Conservation (phyloP, 2,888 invertebrate genomes). For the Chironomus riparius region DNA sequence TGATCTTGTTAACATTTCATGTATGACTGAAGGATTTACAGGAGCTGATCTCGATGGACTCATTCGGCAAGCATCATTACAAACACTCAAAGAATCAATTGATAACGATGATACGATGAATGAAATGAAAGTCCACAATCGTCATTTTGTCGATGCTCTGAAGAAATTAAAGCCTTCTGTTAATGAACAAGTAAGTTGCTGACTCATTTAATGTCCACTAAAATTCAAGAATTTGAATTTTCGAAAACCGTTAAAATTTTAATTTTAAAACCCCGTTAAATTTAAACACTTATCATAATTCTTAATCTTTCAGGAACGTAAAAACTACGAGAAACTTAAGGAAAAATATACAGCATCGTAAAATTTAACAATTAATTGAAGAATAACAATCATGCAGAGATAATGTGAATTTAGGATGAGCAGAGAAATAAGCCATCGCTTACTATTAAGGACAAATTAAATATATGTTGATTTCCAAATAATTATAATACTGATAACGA, state of each 20-base stretch:
- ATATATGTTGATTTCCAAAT: not conserved
- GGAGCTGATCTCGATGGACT: conserved; percentile 91
- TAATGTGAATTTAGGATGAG: too few relatives aligned
- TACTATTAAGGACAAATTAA: not conserved
- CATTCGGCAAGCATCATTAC: conserved; percentile 76
- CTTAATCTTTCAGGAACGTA: conserved; percentile 50
- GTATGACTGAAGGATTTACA: conserved; percentile 67
- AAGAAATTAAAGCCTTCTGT: conserved; percentile 81
- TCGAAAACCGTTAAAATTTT: too few relatives aligned
- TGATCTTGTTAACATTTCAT: conserved; percentile 60
- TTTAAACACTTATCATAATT: not conserved
- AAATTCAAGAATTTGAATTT: not conserved
- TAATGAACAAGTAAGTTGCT: conserved; percentile 50
- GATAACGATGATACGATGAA: conserved; percentile 42
- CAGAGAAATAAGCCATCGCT: conserved; percentile 29
- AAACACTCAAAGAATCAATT: conserved; percentile 70
- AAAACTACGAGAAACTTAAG: conserved; percentile 65
- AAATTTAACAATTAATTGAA: not conserved
- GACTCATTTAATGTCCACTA: too few relatives aligned
- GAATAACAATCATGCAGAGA: not conserved
- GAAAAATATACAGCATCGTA: conserved; percentile 49
- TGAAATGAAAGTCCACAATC: conserved; percentile 52
- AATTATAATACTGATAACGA: not conserved
- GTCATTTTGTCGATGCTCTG: conserved; percentile 71
- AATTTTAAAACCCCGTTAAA: not conserved